Percentiles rank a stretch among this genome's conserved stretches.
phyloP scores from a whole-genome alignment of 2,113 vertebrate genomes.

The Irena cyanogastra region DNA sequence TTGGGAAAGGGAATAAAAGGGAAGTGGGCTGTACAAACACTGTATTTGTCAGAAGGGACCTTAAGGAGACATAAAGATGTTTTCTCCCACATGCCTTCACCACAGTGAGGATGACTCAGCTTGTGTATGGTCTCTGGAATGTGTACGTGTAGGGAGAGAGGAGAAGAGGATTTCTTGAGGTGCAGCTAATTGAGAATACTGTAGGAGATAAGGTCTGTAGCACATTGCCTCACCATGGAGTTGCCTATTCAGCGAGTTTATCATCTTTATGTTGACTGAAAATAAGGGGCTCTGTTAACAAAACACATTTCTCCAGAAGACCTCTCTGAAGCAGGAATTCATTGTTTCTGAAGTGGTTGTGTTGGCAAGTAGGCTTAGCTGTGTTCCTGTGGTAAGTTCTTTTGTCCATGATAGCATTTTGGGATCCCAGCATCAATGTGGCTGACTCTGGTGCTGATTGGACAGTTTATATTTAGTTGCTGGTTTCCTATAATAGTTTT shows the following conservation, averaged over 20 bases:
- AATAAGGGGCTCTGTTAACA: background rate
- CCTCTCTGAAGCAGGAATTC: background rate
- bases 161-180: background rate
- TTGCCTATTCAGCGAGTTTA: background rate
- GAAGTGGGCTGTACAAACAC: background rate
- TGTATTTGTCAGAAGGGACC: conserved; percentile 1
- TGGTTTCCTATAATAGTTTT: conserved; percentile 56
- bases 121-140: conserved; percentile 1
- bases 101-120: conserved; percentile 5
- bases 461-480: conserved; percentile 50
- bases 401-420: conserved; percentile 32
- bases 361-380: background rate
- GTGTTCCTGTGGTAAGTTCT: conserved; percentile 24
- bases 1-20: background rate
- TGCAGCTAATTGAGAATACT: background rate
- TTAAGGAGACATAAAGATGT: background rate
- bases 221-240: background rate
- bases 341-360: background rate
- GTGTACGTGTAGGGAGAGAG: background rate
- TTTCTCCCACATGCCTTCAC: background rate
- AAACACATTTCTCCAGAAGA: background rate
- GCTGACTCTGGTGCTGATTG: background rate
- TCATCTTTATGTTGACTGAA: background rate
- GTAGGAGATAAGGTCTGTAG: background rate
- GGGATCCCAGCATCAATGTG: conserved; percentile 6